Conservation (phyloP, 2,113 vertebrate species). For the Hydrochoerus hydrochaeris region DNA sequence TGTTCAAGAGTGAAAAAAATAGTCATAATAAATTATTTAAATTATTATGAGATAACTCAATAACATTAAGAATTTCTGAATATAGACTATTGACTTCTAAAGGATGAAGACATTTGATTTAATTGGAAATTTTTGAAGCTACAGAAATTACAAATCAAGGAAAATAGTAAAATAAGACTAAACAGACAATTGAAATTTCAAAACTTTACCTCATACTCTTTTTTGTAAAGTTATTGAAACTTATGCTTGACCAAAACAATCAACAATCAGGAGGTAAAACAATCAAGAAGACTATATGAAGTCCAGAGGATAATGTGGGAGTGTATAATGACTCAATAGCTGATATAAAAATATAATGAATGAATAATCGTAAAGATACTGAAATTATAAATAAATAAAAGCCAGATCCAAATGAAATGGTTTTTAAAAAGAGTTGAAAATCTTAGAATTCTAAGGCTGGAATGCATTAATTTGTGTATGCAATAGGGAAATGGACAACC, state of each 20-base stretch:
- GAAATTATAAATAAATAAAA: neutral
- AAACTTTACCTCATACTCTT: neutral
- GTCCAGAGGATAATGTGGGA: neutral
- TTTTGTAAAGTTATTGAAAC: neutral
- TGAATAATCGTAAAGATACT: neutral
- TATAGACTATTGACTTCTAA: neutral
- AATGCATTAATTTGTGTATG: neutral
- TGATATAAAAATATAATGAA: neutral
- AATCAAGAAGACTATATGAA: neutral
- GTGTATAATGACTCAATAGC: too few relatives aligned
- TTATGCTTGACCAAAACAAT: neutral
- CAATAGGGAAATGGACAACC: neutral
- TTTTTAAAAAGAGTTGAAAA: neutral
- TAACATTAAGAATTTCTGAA: neutral
- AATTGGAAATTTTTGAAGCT: neutral
- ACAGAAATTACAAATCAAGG: neutral
- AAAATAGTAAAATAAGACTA: neutral
- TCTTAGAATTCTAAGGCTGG: neutral
- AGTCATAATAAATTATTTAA: neutral
- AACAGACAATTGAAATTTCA: neutral
- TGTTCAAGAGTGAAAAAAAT: neutral
- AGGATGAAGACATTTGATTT: neutral
- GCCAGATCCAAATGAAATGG: accelerated
- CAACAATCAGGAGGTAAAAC: neutral
- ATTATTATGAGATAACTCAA: neutral